These are phyloP conservation scores for Caenorhabditis angaria DNA, from an alignment of 2,888 invertebrate genomes.

Conservation along the genomic window DNA sequence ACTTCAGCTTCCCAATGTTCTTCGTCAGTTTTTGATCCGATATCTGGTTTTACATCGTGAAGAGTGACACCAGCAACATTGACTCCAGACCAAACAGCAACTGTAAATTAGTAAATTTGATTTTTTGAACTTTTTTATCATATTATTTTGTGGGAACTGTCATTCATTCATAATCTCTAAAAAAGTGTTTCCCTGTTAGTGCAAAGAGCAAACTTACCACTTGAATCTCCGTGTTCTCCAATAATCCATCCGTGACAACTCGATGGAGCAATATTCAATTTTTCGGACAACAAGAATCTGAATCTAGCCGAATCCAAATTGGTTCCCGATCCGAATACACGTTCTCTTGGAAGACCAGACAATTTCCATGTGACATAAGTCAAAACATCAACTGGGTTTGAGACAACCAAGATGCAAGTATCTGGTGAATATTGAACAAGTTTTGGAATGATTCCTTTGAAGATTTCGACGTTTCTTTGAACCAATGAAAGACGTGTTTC, in stretches of 20 bases:
- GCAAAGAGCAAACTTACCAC: constrained; percentile 76
- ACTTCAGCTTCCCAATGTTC: constrained; percentile 82
- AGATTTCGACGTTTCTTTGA: constrained; percentile 88
- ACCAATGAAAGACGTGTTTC: constrained; percentile 86
- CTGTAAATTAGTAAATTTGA: constrained; percentile 74
- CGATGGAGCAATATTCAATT: constrained; percentile 82
- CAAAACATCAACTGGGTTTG: constrained; percentile 91
- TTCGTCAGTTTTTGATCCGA: constrained; percentile 80
- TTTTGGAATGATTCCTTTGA: constrained; percentile 82
- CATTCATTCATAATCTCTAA: background rate
- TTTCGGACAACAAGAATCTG: constrained; percentile 85
- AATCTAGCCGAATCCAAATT: constrained; percentile 91
- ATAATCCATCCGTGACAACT: constrained; percentile 92
- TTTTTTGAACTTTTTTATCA: background rate
- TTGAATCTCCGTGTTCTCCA: constrained; percentile 91
- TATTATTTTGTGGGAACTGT: background rate
- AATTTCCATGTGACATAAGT: constrained; percentile 95
- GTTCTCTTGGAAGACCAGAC: constrained; percentile 86
- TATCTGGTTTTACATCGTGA: constrained; percentile 80
- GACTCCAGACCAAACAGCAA: constrained; percentile 92
- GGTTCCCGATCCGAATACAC: constrained; percentile 90
- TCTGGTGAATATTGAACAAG: constrained; percentile 85
- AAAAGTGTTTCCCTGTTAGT: too few species aligned
- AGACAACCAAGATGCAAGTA: constrained; percentile 85
- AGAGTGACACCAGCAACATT: constrained; percentile 84